Conservation (phyloP, 2,113 vertebrate genomes). For the Sorex fumeus region DNA sequence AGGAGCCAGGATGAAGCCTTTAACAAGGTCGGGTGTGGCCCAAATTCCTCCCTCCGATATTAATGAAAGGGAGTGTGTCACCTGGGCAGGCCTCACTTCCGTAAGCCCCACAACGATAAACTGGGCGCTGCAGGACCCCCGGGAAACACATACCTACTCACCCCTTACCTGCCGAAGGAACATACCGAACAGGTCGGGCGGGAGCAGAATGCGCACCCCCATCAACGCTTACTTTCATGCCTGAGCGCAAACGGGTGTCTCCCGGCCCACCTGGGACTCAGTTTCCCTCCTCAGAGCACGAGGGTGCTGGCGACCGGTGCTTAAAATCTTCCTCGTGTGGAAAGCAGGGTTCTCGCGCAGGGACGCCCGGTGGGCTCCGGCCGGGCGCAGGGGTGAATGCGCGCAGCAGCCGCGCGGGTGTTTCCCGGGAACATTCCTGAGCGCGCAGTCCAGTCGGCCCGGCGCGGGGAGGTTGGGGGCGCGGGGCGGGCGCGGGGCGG, state of each 20-base stretch:
- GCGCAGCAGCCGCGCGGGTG: too few relatives aligned
- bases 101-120: too few relatives aligned
- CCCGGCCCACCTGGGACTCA: background rate
- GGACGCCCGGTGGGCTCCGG: rapidly evolving
- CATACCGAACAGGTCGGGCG: background rate
- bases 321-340: background rate
- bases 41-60: too few relatives aligned
- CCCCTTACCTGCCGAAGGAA: background rate
- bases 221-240: background rate
- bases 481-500: too few relatives aligned
- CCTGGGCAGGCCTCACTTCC: background rate
- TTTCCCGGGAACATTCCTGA: too few relatives aligned
- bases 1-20: too few relatives aligned
- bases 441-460: too few relatives aligned
- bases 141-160: background rate
- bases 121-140: background rate
- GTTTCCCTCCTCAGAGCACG: background rate
- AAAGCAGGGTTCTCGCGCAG: background rate
- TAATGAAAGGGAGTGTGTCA: too few relatives aligned
- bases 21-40: too few relatives aligned
- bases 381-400: background rate
- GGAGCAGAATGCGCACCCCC: background rate
- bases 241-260: background rate
- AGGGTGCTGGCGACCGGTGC: background rate
- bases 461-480: too few relatives aligned